phyloP scores from a whole-genome alignment of 1,140 invertebrate genomes.

The Dendroctonus ponderosae region DNA sequence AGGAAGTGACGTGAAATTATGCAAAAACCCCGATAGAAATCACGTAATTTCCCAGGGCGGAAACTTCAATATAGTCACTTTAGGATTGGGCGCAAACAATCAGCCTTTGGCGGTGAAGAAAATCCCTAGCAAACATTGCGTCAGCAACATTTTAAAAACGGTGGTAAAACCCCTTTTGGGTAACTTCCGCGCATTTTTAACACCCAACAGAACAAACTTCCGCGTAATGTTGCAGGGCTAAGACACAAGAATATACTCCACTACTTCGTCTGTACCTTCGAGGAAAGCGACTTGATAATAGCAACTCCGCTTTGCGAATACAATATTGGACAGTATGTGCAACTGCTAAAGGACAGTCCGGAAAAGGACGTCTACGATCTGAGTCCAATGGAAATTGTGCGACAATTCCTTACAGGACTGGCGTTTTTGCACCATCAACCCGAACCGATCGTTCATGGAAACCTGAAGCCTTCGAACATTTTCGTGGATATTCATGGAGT shows the following conservation, averaged over 20 bases:
- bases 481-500: constrained; percentile 46
- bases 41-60: constrained; percentile 41
- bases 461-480: constrained; percentile 51
- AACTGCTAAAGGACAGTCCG: constrained; percentile 39
- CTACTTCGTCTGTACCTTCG: constrained; percentile 43
- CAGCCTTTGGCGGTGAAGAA: constrained; percentile 45
- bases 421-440: constrained; percentile 45
- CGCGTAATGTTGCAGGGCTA: constrained; percentile 28
- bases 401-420: constrained; percentile 47
- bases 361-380: constrained; percentile 34
- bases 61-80: constrained; percentile 43
- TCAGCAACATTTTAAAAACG: constrained; percentile 40
- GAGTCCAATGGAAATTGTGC: constrained; percentile 36
- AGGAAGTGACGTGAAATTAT: constrained; percentile 37
- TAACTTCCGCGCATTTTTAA: neutral
- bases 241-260: constrained; percentile 43
- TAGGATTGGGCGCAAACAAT: constrained; percentile 40
- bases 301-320: constrained; percentile 48
- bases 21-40: constrained; percentile 30
- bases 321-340: constrained; percentile 48
- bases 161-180: constrained; percentile 40
- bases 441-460: constrained; percentile 50
- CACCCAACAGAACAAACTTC: constrained; percentile 1
- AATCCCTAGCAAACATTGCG: constrained; percentile 36
- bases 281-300: constrained; percentile 43